A percentile compares a stretch with the other conserved stretches of the same genome.
These are phyloP conservation scores for Mesochorus sp. DNA, from an alignment of 2,888 invertebrate species.

Conservation along the genomic window DNA sequence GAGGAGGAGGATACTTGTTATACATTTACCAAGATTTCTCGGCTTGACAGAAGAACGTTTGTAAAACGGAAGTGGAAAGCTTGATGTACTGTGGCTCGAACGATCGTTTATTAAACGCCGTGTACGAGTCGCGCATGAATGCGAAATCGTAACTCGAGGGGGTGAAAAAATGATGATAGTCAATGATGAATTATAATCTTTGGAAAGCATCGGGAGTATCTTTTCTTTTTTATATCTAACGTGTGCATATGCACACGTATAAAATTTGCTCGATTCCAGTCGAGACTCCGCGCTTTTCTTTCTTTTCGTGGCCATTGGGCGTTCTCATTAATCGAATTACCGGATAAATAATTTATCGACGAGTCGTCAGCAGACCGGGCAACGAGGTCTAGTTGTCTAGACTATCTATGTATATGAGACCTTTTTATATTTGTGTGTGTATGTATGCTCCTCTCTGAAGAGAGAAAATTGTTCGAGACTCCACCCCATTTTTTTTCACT, in stretches of 20 bases:
- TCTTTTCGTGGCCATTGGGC: neutral
- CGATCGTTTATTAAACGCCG: neutral
- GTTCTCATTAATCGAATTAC: constrained; percentile 45
- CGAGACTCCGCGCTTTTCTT: neutral
- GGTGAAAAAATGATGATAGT: neutral
- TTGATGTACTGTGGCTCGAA: neutral
- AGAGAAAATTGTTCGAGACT: too few relatives aligned
- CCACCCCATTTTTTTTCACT: too few relatives aligned
- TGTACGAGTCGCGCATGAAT: neutral
- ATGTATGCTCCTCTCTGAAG: too few relatives aligned
- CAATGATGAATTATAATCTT: neutral
- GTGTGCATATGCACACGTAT: too few relatives aligned
- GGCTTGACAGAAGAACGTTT: too few relatives aligned
- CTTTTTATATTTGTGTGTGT: too few relatives aligned
- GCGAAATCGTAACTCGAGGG: neutral
- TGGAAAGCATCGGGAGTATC: neutral
- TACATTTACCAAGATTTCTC: neutral
- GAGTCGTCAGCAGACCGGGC: constrained; percentile 23
- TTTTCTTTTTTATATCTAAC: neutral
- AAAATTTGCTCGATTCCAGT: constrained; percentile 11
- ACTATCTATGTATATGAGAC: neutral
- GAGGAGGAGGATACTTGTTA: neutral
- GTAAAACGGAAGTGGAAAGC: too few relatives aligned
- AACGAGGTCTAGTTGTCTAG: neutral
- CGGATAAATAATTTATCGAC: constrained; percentile 48